Conservation (phyloP, 2,797 vertebrate species). For the Momotus momota region DNA sequence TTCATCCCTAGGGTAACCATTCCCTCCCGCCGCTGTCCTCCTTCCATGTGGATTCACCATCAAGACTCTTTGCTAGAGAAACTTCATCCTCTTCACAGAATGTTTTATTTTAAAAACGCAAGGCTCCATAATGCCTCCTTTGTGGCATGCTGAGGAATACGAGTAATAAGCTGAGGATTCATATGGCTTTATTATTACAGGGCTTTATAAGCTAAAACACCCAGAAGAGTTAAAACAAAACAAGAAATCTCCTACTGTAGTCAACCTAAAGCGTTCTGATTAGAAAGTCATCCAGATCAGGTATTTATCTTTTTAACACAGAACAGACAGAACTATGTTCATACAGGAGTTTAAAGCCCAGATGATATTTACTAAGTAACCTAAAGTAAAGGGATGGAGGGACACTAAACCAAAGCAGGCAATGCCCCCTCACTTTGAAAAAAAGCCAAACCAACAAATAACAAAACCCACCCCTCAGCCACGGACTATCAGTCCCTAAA, state of each 20-base stretch:
- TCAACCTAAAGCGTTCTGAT: conserved; percentile 3
- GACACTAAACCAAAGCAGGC: background rate
- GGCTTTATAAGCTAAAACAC: conserved; percentile 43
- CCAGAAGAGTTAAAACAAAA: conserved; percentile 45
- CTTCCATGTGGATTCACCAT: background rate
- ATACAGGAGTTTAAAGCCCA: conserved; percentile 15
- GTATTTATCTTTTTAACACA: conserved; percentile 6
- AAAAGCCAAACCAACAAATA: background rate
- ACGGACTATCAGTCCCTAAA: background rate
- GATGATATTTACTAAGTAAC: background rate
- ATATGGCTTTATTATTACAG: conserved; percentile 47
- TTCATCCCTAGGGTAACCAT: background rate
- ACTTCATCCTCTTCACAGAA: conserved; percentile 25
- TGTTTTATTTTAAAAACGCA: conserved; percentile 35
- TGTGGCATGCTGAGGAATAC: conserved; percentile 25
- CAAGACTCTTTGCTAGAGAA: background rate
- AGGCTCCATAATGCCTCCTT: conserved; percentile 37
- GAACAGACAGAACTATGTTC: background rate
- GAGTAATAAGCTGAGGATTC: conserved; percentile 52
- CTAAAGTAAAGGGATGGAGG: background rate
- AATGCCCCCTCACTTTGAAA: too few species aligned
- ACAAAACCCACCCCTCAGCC: background rate
- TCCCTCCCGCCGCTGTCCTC: background rate
- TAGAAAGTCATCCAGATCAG: conserved; percentile 2
- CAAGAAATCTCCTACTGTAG: conserved; percentile 17